phyloP scores from a whole-genome alignment of 2,888 invertebrate genomes.

The Pseudeuparius sepicola region DNA sequence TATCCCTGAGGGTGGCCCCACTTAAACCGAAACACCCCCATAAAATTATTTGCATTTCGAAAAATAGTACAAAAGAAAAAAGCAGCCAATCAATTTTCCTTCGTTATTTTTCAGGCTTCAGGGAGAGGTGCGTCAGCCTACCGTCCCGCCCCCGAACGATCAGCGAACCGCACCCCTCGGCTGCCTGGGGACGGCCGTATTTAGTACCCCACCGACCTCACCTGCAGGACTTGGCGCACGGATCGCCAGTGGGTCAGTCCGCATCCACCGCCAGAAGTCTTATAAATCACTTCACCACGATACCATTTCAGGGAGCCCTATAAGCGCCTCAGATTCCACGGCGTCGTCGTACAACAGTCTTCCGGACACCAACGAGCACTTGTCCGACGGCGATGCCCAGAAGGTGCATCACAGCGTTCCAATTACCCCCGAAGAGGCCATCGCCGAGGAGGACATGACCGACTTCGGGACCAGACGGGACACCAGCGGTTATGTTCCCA shows the following conservation, averaged over 20 bases:
- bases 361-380: slow-evolving; percentile 49
- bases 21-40: no score
- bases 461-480: slow-evolving; percentile 3
- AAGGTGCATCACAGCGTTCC: slow-evolving; percentile 40
- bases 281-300: background rate
- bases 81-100: slow-evolving; percentile 7
- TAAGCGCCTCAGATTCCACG: slow-evolving; percentile 48
- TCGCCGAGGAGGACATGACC: slow-evolving; percentile 45
- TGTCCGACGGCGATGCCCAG: slow-evolving; percentile 25
- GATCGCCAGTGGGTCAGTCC: slow-evolving; percentile 41
- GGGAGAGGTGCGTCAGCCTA: slow-evolving; percentile 76
- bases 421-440: slow-evolving; percentile 53
- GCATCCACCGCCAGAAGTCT: background rate
- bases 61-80: no score
- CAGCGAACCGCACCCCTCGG: slow-evolving; percentile 46
- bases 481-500: slow-evolving; percentile 40
- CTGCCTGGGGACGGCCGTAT: slow-evolving; percentile 25
- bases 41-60: no score
- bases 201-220: slow-evolving; percentile 34
- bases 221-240: slow-evolving; percentile 36
- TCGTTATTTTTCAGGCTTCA: slow-evolving; percentile 28
- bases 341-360: slow-evolving; percentile 58
- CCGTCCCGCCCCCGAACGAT: slow-evolving; percentile 62
- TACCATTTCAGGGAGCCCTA: slow-evolving; percentile 18
- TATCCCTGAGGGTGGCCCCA: no score